Evolutionary conservation across 1,140 invertebrate species (phyloP).

Genomic region (Megalopta genalis): DNA sequence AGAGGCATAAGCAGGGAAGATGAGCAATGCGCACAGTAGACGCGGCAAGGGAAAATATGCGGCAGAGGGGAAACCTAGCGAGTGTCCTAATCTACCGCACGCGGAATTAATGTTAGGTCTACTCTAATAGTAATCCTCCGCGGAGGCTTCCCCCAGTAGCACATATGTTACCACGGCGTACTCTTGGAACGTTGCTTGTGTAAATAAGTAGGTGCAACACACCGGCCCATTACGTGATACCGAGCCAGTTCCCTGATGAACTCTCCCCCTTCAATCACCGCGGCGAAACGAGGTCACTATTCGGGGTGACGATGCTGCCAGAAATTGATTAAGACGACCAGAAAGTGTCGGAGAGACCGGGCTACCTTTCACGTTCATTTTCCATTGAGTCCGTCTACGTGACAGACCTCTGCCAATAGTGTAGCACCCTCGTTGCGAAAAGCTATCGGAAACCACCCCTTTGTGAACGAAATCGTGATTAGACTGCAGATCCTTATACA

Average conservation of each 20-base stretch:
- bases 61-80: conserved; percentile 21
- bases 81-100: conserved; percentile 72
- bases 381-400: not conserved
- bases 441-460: not conserved
- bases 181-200: conserved; percentile 64
- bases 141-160: conserved; percentile 60
- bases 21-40: not conserved
- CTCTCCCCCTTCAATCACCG: conserved; percentile 3
- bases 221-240: conserved; percentile 13
- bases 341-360: not conserved
- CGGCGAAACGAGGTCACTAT: conserved; percentile 21
- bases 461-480: no score
- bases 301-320: not conserved
- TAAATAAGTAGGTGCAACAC: conserved; percentile 65
- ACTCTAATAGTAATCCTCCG: conserved; percentile 63
- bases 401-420: not conserved
- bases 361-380: not conserved
- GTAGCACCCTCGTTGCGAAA: no score
- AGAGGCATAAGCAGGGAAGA: not conserved
- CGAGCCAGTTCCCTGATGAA: conserved; percentile 23
- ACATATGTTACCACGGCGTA: conserved; percentile 49
- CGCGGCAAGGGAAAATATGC: not conserved
- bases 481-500: no score
- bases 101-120: conserved; percentile 75
- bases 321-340: conserved; percentile 11